Percentiles rank a stretch among this genome's conserved stretches.
These are phyloP conservation scores for Neomonachus schauinslandi DNA, from an alignment of 2,113 vertebrate genomes.

Conservation along the genomic window DNA sequence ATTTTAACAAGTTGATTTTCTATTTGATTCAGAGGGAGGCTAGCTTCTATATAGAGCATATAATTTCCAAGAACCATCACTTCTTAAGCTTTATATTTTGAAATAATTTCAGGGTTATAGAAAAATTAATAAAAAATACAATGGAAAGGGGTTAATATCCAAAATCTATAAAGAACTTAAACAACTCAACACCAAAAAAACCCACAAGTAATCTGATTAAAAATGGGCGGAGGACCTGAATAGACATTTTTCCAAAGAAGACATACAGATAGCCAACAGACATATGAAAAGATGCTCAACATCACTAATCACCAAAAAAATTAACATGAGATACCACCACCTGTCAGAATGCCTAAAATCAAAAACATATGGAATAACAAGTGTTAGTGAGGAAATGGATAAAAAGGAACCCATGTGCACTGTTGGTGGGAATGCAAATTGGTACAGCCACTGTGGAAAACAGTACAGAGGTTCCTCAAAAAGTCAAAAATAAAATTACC, in stretches of 20 bases:
- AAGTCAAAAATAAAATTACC: background rate
- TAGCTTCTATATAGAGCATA: background rate
- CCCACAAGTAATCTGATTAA: background rate
- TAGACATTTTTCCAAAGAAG: background rate
- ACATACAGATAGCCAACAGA: background rate
- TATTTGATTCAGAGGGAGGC: background rate
- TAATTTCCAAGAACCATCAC: background rate
- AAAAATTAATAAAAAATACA: slow-evolving; percentile 42
- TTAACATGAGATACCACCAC: background rate
- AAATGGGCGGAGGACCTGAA: background rate
- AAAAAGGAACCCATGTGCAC: background rate
- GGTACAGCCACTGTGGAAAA: background rate
- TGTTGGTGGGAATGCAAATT: background rate
- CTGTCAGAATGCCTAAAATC: background rate
- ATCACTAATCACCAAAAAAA: background rate
- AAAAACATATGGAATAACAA: background rate
- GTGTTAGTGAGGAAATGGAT: background rate
- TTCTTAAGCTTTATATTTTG: slow-evolving; percentile 23
- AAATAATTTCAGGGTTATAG: slow-evolving; percentile 38
- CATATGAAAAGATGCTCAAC: background rate
- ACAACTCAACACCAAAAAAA: background rate
- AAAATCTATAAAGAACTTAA: background rate
- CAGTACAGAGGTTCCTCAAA: background rate
- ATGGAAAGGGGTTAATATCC: background rate
- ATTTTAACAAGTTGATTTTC: background rate